These are phyloP conservation scores for Apocrypta bakeri DNA, from an alignment of 1,140 invertebrate species.

Conservation along the genomic window DNA sequence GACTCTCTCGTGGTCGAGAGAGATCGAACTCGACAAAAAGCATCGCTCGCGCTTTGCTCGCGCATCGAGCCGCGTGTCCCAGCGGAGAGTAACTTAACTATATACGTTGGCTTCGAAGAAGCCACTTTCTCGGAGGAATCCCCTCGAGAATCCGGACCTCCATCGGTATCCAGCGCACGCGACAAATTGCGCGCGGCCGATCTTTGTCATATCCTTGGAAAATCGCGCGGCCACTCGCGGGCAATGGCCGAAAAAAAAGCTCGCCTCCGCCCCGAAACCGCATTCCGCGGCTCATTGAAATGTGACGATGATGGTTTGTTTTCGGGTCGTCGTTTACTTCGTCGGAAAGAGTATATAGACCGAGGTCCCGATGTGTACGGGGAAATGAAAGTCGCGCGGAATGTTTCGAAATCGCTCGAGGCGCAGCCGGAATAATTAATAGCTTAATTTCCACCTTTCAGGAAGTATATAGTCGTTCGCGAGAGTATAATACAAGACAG, in stretches of 20 bases:
- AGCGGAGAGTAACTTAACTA: background rate
- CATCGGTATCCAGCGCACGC: background rate
- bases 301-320: too few relatives aligned
- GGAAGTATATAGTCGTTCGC: slow-evolving; percentile 54
- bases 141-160: slow-evolving; percentile 21
- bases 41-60: too few relatives aligned
- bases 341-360: too few relatives aligned
- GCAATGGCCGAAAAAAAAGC: slow-evolving; percentile 2
- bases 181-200: slow-evolving; percentile 2
- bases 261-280: background rate
- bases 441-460: slow-evolving; percentile 71
- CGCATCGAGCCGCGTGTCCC: background rate
- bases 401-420: slow-evolving; percentile 34
- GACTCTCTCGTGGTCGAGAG: background rate
- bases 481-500: too few relatives aligned
- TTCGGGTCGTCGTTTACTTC: background rate
- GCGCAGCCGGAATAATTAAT: slow-evolving; percentile 65
- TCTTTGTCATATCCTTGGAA: background rate
- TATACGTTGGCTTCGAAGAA: background rate
- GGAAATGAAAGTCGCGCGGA: background rate
- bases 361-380: background rate
- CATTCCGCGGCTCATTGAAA: slow-evolving; percentile 11
- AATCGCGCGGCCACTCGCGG: background rate
- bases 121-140: slow-evolving; percentile 14
- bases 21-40: background rate